Base-by-base conservation (phyloP, 2,888 invertebrate genomes). In the Molorchus minor region DNA sequence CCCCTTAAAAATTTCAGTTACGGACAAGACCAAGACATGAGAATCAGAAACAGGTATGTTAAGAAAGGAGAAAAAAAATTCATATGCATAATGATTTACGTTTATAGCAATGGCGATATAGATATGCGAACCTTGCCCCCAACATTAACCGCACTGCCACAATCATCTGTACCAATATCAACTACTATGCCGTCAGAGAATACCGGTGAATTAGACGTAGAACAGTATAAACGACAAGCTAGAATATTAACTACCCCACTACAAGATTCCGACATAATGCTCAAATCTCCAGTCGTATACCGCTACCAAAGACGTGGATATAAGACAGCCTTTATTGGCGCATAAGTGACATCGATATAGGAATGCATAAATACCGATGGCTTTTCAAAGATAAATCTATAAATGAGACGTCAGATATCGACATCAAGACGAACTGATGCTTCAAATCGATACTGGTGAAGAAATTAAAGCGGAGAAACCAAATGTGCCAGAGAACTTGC, bases 401-500 rank as follows among this genome's bases (percentile, higher is more conserved):
- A 36, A 56, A 46, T 29, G 61, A 58, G 52, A 58, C 51, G 13
- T 21, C 19, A 15, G 67, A 68, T 16, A 64, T 66, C 3, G 60
- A 64, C 25, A 55, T 25, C 2, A 72, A 43, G 65, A 69, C 20
- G 70, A 70, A 29, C 59, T 56, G 16, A 62, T 59, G 60, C 51
- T 68, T 12, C 66, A 70, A 30, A 67, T 67, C n/a, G 69, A 70
- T 35, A 67, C 66, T 1, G 67, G 61, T 1, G 70, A 71, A 1
- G 68, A 63, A 13, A 51, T n/a, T 3, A 52, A 38, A 58, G 51
- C 29, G 41, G 44, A 51, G n/a, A 12, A 5, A 15, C 41, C 35
- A 13, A 19, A 29, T 8, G 70, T 84, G 10, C 85, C 85, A 0
- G 76, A 81, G 12, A 85, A 85, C 68, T 78, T 90, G 57, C 88